Evolutionary conservation across 2,797 vertebrate species (phyloP), one percentile per base, ranked within the genome.

Genomic region (Peromyscus eremicus): DNA sequence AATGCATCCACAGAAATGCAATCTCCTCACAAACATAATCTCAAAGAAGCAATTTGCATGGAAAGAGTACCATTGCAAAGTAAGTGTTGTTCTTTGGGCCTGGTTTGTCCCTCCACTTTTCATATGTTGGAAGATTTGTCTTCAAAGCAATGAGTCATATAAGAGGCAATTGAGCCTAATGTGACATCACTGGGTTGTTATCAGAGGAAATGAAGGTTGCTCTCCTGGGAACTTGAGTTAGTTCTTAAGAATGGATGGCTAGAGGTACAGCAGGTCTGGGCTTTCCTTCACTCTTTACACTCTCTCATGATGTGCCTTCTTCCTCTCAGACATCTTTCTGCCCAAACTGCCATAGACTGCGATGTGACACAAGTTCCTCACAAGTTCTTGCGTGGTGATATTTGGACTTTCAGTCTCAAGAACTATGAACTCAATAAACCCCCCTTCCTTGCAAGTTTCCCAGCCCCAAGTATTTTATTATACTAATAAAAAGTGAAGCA

Each of bases 61-160:
- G 32, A 85, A 94, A 94, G 17, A 84, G 86, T 89, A 87, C 96
- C 76, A 81, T 68, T 92, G 13, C 43, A 84, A 91, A 94, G 27
- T 21, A 64, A 52, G 25, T 7, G 10, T 27, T 90, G 23, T 52
- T 27, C 4, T 76, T 70, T n/a, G 10, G 11, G 19, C 34, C 32
- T 34, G 27, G 21, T 43, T 40, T 71, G 17, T 1, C 71, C 34
- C 52, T 76, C 29, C 52, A 32, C 23, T 8, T 16, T 32, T 77
- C 12, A 37, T 25, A 75, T 37, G 12, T 52, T 62, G 40, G 11
- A 49, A 82, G 1, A 29, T 5, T 77, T 37, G 32, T 55, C 71
- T 71, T 16, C 60, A 55, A 27, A 2, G 13, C 6, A 13, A 34
- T 37, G 25, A 13, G 43, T 37, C 17, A 17, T 62, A 7, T 55